Evolutionary conservation across 2,888 invertebrate species (phyloP).

Genomic region (Acanthoscelides obtectus): DNA sequence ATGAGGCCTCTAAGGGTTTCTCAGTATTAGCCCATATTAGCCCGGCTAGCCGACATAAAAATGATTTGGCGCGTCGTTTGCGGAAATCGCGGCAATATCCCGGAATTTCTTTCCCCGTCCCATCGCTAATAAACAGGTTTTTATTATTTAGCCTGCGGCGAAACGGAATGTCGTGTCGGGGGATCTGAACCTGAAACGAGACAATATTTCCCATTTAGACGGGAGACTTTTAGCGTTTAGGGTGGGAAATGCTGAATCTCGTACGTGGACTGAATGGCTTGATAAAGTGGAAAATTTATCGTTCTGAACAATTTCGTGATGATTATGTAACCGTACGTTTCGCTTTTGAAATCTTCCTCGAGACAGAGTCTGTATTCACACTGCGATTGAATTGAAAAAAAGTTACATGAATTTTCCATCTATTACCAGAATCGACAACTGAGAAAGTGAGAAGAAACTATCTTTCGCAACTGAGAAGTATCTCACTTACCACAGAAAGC

Average conservation of each 20-base stretch:
- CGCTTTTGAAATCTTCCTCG: neutral
- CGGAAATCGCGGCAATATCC: neutral
- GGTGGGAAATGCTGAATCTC: neutral
- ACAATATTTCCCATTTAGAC: neutral
- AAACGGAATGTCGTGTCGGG: neutral
- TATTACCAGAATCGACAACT: no score
- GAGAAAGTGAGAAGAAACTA: no score
- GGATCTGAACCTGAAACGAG: neutral
- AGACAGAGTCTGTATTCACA: no score
- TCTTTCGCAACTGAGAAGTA: no score
- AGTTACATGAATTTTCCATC: no score
- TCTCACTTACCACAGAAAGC: no score
- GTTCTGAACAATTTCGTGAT: neutral
- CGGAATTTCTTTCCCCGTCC: neutral
- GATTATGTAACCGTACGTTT: neutral
- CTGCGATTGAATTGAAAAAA: no score
- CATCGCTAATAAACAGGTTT: neutral
- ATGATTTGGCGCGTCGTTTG: neutral
- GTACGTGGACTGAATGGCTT: neutral
- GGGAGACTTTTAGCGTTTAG: neutral
- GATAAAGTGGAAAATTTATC: neutral
- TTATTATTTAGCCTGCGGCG: neutral
- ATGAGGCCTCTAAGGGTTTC: neutral
- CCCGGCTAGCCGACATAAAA: neutral
- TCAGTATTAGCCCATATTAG: neutral